phyloP scores from a whole-genome alignment of 2,888 invertebrate genomes.

The Campaea margaritaria region DNA sequence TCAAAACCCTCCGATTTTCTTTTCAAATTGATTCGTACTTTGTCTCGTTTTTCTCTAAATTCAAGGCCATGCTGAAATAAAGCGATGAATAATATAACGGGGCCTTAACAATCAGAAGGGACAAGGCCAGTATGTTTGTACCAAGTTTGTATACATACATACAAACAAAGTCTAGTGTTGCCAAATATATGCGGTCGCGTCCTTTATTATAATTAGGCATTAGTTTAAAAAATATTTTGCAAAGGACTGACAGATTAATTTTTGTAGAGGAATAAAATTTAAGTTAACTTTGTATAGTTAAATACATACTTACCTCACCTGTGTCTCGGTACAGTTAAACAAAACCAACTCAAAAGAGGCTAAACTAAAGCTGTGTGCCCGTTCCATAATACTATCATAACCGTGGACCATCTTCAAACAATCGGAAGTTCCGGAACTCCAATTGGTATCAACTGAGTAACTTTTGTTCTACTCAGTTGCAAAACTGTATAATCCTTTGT shows the following conservation, averaged over 20 bases:
- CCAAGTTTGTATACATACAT: background rate
- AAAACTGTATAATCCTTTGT: constrained; percentile 38
- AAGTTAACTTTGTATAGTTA: no score
- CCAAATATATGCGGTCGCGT: background rate
- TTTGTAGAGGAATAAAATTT: no score
- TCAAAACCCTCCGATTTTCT: constrained; percentile 8
- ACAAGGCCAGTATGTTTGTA: constrained; percentile 19
- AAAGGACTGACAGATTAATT: no score
- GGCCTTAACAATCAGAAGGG: constrained; percentile 31
- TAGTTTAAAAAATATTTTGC: no score
- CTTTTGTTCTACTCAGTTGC: constrained; percentile 5
- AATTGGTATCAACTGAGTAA: background rate
- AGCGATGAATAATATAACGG: constrained; percentile 29
- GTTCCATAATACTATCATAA: background rate
- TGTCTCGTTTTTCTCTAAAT: constrained; percentile 27
- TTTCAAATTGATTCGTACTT: constrained; percentile 22
- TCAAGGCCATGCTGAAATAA: constrained; percentile 31
- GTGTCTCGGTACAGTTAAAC: background rate
- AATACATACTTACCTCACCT: no score
- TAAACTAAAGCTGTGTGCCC: background rate
- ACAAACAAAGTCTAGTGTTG: background rate
- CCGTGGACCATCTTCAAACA: constrained; percentile 7
- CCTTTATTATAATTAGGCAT: no score
- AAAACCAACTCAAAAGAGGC: background rate
- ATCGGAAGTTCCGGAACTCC: constrained; percentile 19